Base-by-base conservation (phyloP, 2,888 invertebrate species). In the Pyrocoelia pectoralis region DNA sequence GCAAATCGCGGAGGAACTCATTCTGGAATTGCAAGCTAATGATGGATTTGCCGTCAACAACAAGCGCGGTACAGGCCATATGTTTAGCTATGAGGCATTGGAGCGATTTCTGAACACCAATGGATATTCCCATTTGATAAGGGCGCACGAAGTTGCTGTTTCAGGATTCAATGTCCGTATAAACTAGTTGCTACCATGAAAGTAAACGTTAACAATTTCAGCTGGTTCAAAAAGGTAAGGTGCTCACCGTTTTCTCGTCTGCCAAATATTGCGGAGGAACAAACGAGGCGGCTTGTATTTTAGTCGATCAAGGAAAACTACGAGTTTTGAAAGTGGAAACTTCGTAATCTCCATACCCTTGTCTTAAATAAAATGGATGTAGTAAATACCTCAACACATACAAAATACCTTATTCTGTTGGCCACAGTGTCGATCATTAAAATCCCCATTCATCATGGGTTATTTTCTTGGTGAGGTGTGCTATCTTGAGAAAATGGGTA, bases 211-310 rank as follows among this genome's bases (percentile, higher is more conserved):
- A 8, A 18, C n/a, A 8, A 18, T 54, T 74, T 50, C 76, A 89
- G 88, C 85, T 90, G 40, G 88, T 89, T 73, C 86, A 89, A 69
- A 87, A 87, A 65, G 91, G 90, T 1, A 86, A 86, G 67, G 80
- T 92, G 40, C 75, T 92, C 63, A 90, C 91, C 0, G 89, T 92
- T 15, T 92, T 92, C 80, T 91, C 91, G 0, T 90, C 91, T 0
- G 89, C 88, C 1, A 86, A 84, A 70, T 92, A 92, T 81, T 90
- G 90, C 79, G 90, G 90, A 46, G 88, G 88, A 1, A 83, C 79
- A 63, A 92, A 92, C 79, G 90, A 91, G 76, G 89, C 90, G 0
- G 91, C 90, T 8, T 88, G 91, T 68, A 85, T 88, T 12, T 78
- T 92, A 63, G 86, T 88, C 0, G 88, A 90, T 71, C 85, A 85